These are phyloP conservation scores for Bradypodion pumilum DNA, from an alignment of 2,797 vertebrate genomes.

Conservation along the genomic window DNA sequence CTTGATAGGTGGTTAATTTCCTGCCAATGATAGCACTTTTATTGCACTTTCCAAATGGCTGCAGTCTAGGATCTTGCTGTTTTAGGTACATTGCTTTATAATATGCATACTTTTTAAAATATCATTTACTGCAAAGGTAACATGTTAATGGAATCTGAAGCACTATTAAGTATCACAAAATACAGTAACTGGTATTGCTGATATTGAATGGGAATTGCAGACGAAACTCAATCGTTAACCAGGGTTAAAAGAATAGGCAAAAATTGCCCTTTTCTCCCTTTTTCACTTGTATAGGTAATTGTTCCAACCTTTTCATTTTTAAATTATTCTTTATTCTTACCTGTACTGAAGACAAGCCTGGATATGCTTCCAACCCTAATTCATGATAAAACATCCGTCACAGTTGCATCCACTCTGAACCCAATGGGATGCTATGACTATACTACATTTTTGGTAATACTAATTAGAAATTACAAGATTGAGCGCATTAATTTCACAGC, in stretches of 20 bases:
- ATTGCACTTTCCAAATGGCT: constrained; percentile 68
- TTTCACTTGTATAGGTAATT: not conserved
- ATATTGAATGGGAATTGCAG: constrained; percentile 30
- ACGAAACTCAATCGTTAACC: not conserved
- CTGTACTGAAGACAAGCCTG: not conserved
- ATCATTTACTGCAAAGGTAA: constrained; percentile 15
- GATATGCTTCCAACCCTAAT: not conserved
- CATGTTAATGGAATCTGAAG: constrained; percentile 42
- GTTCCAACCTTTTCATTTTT: not conserved
- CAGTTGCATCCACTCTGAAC: not conserved
- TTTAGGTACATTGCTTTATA: constrained; percentile 62
- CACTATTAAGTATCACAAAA: constrained; percentile 34
- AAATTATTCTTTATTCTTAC: not conserved
- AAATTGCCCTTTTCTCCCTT: not conserved
- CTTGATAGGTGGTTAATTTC: constrained; percentile 42
- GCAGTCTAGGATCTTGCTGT: constrained; percentile 45
- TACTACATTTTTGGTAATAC: not conserved
- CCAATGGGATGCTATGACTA: no score
- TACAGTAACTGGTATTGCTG: constrained; percentile 33
- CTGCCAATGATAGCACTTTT: constrained; percentile 45
- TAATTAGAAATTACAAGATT: not conserved
- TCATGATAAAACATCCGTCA: not conserved
- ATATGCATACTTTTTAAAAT: constrained; percentile 30
- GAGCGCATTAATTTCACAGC: not conserved
- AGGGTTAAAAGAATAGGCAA: not conserved